Evolutionary conservation across 2,797 vertebrate species (phyloP), one percentile per base, ranked within the genome.

Genomic region (Gadopsis bispinosus): DNA sequence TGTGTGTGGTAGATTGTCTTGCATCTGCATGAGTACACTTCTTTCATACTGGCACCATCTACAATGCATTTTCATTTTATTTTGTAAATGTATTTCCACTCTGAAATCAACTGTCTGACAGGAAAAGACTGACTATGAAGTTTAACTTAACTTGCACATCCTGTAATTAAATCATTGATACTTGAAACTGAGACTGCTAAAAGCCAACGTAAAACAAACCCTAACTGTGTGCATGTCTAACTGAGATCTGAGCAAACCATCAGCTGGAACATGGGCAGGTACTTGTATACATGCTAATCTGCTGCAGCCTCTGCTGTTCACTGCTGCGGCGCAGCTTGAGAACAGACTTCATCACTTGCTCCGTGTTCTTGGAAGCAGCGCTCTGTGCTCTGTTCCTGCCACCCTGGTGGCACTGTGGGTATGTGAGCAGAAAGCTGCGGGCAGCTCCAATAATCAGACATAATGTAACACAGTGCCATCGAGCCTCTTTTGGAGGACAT

Each of bases 211-310:
- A 22, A 29, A 60, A 39, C 8, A 53, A 39, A 35, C 48, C 26
- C 14, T 37, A 37, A 20, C 17, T 47, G 5, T 14, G n/a, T 64
- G 47, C 37, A 50, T 63, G 41, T 31, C 26, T 64, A 31, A 73
- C 0, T 11, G 17, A 48, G 53, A 71, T 75, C n/a, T 74, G 66
- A 61, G 55, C 7, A 41, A 69, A 69, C 65, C 7, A 29, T 60
- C 16, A 26, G 53, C 68, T 62, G 63, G 77, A 62, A 8, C 14
- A 7, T 79, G 69, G 72, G 63, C 75, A 83, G 79, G 20, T 67
- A 4, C 41, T 77, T 19, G 16, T 54, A 58, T 62, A 54, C 73
- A 71, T 77, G 53, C 70, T 79, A 75, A 87, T 81, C 77, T 54
- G 26, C 64, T 69, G 79, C 77, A 64, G 69, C 73, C 61, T 17